Conservation (phyloP, 2,888 invertebrate genomes). For the Euphydryas editha region DNA sequence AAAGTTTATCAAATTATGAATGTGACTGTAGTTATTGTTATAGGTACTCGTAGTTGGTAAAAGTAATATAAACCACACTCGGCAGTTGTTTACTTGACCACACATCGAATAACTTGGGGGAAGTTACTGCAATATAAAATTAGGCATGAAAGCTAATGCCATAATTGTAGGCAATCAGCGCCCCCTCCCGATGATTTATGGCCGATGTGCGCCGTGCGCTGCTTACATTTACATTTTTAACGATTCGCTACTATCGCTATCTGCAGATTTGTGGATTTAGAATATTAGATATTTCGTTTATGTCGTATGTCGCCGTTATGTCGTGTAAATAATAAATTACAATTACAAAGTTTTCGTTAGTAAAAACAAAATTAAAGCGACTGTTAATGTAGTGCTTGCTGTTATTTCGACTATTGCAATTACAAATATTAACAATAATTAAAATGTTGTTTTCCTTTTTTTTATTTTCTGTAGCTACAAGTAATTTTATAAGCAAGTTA, state of each 20-base stretch:
- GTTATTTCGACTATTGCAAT: no score
- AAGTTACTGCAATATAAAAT: conserved; percentile 66
- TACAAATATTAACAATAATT: no score
- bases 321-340: no score
- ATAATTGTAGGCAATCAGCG: conserved; percentile 80
- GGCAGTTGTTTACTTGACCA: conserved; percentile 52
- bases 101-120: conserved; percentile 48
- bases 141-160: conserved; percentile 79
- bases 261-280: conserved; percentile 41
- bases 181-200: conserved; percentile 77
- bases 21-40: background rate
- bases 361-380: no score
- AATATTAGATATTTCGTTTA: conserved; percentile 41
- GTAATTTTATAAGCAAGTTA: background rate
- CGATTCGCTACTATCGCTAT: conserved; percentile 49
- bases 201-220: conserved; percentile 41
- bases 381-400: no score
- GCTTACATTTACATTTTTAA: conserved; percentile 68
- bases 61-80: background rate
- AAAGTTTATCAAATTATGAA: background rate
- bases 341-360: background rate
- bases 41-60: background rate
- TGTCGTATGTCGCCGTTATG: conserved; percentile 5
- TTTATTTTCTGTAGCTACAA: background rate
- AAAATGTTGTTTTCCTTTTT: background rate